Base-by-base conservation (phyloP, 2,888 invertebrate genomes). In the Piscicola geometra region DNA sequence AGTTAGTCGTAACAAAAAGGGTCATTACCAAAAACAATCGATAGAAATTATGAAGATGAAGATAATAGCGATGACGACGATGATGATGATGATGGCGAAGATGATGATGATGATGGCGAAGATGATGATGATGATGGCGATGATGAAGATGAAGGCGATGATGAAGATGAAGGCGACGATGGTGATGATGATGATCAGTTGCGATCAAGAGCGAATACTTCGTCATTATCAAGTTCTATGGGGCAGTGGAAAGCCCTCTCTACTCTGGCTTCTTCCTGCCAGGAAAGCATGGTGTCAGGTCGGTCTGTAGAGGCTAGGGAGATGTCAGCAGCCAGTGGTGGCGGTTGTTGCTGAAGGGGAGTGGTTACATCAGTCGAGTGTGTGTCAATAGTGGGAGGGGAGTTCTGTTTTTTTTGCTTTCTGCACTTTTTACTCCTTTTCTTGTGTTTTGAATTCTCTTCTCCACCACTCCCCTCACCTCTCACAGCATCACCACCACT, bases 51-150 rank as follows among this genome's bases (percentile, higher is more conserved):
- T n/a, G n/a, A n/a, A n/a, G n/a, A n/a, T n/a, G n/a, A n/a, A n/a
- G 9, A n/a, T 64, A 30, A 3, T 30, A 64, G n/a, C 21, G 64
- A 64, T 64, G 64, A 21, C 21, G 64, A 64, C 9, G 30, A 64
- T 64, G 64, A 64, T 64, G 64, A 64, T 64, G 30, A 64, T 64
- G n/a, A 30, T 64, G 64, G n/a, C 21, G 64, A 30, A 12, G 64
- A 30, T 64, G 64, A 30, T 28, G 64, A 64, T 64, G 64, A 30
- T 64, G 64, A 64, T 30, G 64, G 21, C 21, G 64, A 30, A 12
- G 64, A 64, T 64, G 30, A 64, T 28, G 64, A 64, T 64, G 64
- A 64, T 64, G 64, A 64, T 64, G 64, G 21, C 21, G 64, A 28
- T 28, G 64, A 64, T 64, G 64, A 30, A 12, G n/a, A 64, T 21